Percentiles rank a stretch among this genome's conserved stretches.
Conservation (phyloP, 53 echinoderm and acorn worm genomes). For the Crossaster papposus region DNA sequence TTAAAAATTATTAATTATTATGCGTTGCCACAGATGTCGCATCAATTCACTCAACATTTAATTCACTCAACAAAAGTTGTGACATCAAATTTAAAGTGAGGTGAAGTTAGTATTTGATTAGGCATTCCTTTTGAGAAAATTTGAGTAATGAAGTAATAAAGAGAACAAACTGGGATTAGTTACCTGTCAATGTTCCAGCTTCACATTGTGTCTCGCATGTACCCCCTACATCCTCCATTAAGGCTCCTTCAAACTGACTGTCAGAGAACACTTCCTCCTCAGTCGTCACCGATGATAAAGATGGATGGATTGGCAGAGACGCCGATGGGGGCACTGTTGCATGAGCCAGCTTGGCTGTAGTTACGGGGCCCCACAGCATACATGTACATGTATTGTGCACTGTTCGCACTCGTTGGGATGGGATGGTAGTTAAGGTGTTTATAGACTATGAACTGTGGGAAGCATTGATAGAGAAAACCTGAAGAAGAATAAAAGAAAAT, state of each 20-base stretch:
- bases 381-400: neutral
- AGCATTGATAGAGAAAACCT: neutral
- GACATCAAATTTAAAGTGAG: no score
- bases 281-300: neutral
- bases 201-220: constrained; percentile 25
- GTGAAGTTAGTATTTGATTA: no score
- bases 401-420: neutral
- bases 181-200: constrained; percentile 45
- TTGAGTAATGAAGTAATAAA: neutral
- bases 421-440: neutral
- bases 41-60: no score
- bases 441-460: neutral
- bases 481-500: neutral
- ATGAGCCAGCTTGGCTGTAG: constrained; percentile 51
- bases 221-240: neutral
- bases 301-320: constrained; percentile 16
- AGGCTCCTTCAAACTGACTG: constrained; percentile 8
- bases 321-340: constrained; percentile 43
- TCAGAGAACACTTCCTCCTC: constrained; percentile 40
- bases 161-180: neutral
- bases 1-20: no score
- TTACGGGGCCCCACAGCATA: constrained; percentile 40
- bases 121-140: neutral
- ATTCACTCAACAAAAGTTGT: no score
- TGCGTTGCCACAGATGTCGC: no score